Base-by-base conservation (phyloP, 2,888 invertebrate genomes). In the Polydrusus cervinus region DNA sequence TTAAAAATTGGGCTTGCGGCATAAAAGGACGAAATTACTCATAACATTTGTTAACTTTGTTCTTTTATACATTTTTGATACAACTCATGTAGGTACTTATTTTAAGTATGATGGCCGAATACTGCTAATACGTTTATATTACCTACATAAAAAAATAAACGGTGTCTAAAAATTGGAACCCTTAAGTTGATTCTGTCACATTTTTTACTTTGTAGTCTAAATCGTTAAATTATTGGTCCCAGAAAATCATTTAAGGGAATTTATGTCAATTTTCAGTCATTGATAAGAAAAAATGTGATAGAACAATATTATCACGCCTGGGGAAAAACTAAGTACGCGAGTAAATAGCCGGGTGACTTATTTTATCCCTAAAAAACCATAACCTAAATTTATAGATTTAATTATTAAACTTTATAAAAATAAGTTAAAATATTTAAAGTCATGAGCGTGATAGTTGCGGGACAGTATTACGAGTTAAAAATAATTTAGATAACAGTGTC, bases 251-350 rank as follows among this genome's bases (percentile, higher is more conserved):
- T 14, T 57, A 53, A 47, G 25, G 40, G 61, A 38, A 70, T 68
- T n/a, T 69, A 51, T 43, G 66, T 66, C 47, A 74, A 70, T 70
- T 53, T 74, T 74, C 74, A 70, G 70, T 70, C 70, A 64, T 25
- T 14, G 69, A 38, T 57, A 74, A 69, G 53, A 55, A 43, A 53
- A 74, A 74, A 74, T 70, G 60, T 70, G 64, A 60, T 34, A 20
- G 20, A 57, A 47, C 16, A 55, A 45, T 69, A 62, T 20, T 20
- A 14, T 45, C 18, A 14, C 13, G 30, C 11, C 16, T 16, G n/a
- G 8, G 64, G 14, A 14, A 45, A 51, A 40, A 20, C 8, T 45
- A 57, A 30, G 47, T 47, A 25, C 13, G 45, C n/a, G 43, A 25
- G 10, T 7, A 34, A 20, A 14, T 55, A 7, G 34, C 13, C 16